Conservation (phyloP, 2,888 invertebrate species). For the Syrista parreyssii region DNA sequence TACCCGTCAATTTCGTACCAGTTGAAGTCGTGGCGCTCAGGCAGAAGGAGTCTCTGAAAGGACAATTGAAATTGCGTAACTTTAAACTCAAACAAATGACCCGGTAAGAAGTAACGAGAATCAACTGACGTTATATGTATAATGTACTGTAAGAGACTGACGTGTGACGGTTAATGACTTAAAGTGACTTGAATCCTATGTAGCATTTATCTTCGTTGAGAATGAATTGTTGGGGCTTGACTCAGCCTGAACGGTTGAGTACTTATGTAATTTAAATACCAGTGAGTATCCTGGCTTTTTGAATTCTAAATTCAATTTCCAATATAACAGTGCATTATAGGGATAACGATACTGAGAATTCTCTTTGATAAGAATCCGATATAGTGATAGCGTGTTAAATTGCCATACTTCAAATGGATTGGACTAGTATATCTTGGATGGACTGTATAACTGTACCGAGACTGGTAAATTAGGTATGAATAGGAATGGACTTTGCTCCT, state of each 20-base stretch:
- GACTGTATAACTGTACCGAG: background rate
- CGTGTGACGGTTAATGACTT: constrained; percentile 8
- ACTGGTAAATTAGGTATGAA: background rate
- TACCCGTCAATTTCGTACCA: constrained; percentile 49
- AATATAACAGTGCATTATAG: background rate
- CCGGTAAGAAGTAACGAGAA: constrained; percentile 55
- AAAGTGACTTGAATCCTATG: constrained; percentile 15
- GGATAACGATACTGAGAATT: background rate
- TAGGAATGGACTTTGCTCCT: background rate
- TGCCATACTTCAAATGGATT: background rate
- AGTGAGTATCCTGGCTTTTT: background rate
- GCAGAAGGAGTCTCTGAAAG: constrained; percentile 54
- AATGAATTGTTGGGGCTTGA: constrained; percentile 6
- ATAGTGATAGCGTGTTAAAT: background rate
- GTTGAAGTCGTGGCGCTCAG: constrained; percentile 51
- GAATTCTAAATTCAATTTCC: background rate
- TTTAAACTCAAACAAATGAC: constrained; percentile 57
- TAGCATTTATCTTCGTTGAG: constrained; percentile 21
- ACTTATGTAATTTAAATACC: background rate
- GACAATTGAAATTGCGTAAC: constrained; percentile 55
- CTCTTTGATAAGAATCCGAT: background rate
- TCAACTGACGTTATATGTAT: constrained; percentile 32
- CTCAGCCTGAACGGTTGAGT: background rate
- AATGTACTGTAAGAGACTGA: constrained; percentile 20
- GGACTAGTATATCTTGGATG: background rate